Evolutionary conservation across 1,140 invertebrate species (phyloP), one percentile per base, ranked within the genome.

Genomic region (Drosophila cardini): DNA sequence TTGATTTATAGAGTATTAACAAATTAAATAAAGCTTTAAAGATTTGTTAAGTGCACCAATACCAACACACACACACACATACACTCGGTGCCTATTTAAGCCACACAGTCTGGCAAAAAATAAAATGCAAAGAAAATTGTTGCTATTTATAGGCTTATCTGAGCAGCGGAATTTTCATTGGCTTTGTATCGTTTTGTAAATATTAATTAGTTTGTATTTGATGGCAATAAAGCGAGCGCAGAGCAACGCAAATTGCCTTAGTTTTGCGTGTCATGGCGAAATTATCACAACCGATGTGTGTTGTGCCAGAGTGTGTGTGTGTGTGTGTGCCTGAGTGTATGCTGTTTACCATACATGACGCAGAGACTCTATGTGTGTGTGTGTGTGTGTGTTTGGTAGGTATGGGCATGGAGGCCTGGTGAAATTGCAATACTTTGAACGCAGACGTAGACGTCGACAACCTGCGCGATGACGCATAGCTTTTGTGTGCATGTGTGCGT

Each of bases 201-300:
- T 86, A 86, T 86, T 86, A 86, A 86, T 86, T 86, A 86, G 76
- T 89, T 86, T 87, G 84, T 76, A 62, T 89, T 76, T 83, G 83
- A 83, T 87, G 87, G 83, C 75, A 69, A 69, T 63, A 46, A 60
- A 56, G 72, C 65, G 65, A 46, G 56, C 18, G 60, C 61, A 65
- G 48, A 26, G 30, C 50, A 60, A 61, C 21, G 60, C 68, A 72
- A 69, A 57, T 76, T 87, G 57, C 48, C 58, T 63, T 68, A 61
- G 73, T 60, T 68, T 79, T 86, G 83, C 83, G 83, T 86, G 76
- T 82, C 83, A 80, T 83, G 84, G 83, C 83, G 83, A 87, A 86
- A 86, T 86, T 77, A 86, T 83, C 76, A 65, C 48, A 45, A 38
- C 2, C n/a, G 32, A 18, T 71, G 38, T 11, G 18, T 38, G 42